Conservation (phyloP, 1,140 invertebrate genomes). For the Chlorops oryzae region DNA sequence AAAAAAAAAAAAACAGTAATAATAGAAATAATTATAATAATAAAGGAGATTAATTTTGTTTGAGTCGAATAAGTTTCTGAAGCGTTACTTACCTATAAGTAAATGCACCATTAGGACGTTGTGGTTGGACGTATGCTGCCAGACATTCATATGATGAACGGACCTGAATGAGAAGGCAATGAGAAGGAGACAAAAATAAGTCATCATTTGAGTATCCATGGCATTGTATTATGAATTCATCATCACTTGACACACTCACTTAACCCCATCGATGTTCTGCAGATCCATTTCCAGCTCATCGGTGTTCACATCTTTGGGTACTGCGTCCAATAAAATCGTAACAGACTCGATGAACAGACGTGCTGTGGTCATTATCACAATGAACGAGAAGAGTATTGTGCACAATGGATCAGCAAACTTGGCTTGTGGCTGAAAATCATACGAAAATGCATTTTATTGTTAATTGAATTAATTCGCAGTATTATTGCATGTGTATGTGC, state of each 20-base stretch:
- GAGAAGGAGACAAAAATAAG: conserved; percentile 1
- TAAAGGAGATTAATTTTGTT: neutral
- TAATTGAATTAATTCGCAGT: neutral
- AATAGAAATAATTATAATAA: neutral
- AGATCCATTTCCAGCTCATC: conserved; percentile 52
- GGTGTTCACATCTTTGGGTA: conserved; percentile 55
- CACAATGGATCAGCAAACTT: conserved; percentile 83
- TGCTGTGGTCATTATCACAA: conserved; percentile 76
- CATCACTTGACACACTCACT: conserved; percentile 38
- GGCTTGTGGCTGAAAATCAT: conserved; percentile 58
- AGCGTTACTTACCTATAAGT: conserved; percentile 58
- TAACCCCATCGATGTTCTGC: conserved; percentile 58
- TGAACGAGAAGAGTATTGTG: conserved; percentile 78
- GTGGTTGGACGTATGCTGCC: conserved; percentile 71
- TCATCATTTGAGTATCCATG: neutral
- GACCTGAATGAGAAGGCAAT: conserved; percentile 33
- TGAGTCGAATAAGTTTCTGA: neutral
- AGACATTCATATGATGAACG: conserved; percentile 74
- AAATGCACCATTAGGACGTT: conserved; percentile 67
- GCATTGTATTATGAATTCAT: neutral
- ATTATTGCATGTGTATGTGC: too few relatives aligned
- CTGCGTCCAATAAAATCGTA: conserved; percentile 72
- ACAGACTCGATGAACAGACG: conserved; percentile 69
- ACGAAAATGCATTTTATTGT: neutral
- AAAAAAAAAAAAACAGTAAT: conserved; percentile 7